Evolutionary conservation across 2,888 invertebrate genomes (phyloP), one percentile per base, ranked within the genome.

Genomic region (Cancer borealis): DNA sequence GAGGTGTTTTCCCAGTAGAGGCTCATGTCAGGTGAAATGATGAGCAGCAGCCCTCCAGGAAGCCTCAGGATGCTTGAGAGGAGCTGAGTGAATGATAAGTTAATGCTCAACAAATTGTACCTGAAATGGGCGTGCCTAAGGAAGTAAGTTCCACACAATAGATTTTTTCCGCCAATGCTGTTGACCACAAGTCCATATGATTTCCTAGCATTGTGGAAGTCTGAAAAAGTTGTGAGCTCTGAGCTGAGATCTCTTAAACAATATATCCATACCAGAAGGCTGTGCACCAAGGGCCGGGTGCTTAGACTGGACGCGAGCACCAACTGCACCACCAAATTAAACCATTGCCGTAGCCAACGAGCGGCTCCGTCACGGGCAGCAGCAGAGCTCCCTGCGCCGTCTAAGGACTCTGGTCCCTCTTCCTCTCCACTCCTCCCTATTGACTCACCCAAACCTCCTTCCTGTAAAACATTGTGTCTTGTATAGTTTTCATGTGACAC

Each of bases 31-130:
- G 94, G 94, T 92, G 92, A 92, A 54, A 92, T 92, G 92, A 47
- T 92, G 88, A 84, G 89, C 92, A 92, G 94, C 88, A 94, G 60
- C 88, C 91, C 90, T 89, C 73, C 60, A 90, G 54, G 92, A 46
- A 79, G 88, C 90, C 66, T 92, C 89, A 89, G 49, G 30, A 54
- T 39, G 30, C 60, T 39, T 87, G 30, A 88, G 66, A 93, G 87
- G 66, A 60, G 73, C 91, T 94, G 92, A 89, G 90, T 89, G 92
- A 92, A 88, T 26, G 54, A 54, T 84, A 39, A 92, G 60, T 49
- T 39, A 92, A 92, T 94, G 94, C 94, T 94, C 94, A 94, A 94
- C 93, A 94, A 94, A 92, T 94, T 94, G 94, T 94, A 94, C 94
- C 94, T 94, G 94, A 94, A 92, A 92, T 94, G 94, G 94, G 94